Conservation (phyloP, 2,888 invertebrate genomes). For the Polymixis flavicincta region DNA sequence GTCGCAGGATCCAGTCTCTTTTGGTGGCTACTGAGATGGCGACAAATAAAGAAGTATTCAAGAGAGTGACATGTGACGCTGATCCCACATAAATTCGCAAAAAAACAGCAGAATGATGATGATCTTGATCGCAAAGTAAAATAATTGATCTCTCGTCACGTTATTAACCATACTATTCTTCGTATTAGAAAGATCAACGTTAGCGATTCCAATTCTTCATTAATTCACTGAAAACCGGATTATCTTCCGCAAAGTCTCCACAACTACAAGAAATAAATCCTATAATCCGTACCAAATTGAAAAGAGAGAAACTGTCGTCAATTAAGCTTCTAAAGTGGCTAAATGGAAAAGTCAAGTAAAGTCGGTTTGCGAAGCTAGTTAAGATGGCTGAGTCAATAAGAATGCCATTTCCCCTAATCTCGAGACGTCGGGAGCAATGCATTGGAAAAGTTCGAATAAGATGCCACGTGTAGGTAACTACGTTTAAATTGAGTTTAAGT, state of each 20-base stretch:
- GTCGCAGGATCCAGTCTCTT: too few species aligned
- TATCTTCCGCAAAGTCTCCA: not conserved
- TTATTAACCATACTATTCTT: not conserved
- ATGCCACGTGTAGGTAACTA: not conserved
- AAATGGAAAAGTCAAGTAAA: constrained; percentile 60
- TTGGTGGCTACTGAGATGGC: not conserved
- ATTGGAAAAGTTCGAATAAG: constrained; percentile 27
- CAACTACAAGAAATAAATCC: constrained; percentile 9
- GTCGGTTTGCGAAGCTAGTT: constrained; percentile 47
- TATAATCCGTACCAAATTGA: constrained; percentile 23
- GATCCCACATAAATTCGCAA: too few species aligned
- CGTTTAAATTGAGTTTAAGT: too few species aligned
- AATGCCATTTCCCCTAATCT: constrained; percentile 59
- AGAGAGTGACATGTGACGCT: too few species aligned
- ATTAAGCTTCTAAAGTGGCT: constrained; percentile 42
- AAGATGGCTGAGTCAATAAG: constrained; percentile 60
- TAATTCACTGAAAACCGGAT: not conserved
- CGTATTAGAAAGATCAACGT: too few species aligned
- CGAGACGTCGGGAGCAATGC: constrained; percentile 38
- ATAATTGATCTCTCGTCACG: too few species aligned
- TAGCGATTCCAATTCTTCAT: not conserved
- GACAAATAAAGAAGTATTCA: too few species aligned
- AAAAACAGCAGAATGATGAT: not conserved
- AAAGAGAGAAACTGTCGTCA: constrained; percentile 25
- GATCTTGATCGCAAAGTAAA: not conserved